phyloP scores from a whole-genome alignment of 2,797 vertebrate genomes.

The Prionace glauca region DNA sequence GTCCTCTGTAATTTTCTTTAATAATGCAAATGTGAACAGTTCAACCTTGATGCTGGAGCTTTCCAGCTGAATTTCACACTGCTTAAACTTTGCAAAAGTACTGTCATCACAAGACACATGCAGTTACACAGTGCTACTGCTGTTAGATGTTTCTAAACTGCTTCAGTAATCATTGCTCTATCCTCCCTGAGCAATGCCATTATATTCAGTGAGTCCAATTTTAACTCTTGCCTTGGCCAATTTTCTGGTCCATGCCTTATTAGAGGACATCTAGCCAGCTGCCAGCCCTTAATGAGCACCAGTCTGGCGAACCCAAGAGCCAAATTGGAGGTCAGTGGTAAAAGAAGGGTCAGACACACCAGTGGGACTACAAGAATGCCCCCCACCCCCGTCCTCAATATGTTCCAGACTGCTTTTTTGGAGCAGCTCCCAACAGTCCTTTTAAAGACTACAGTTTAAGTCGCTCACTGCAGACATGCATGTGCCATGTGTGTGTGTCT shows the following conservation, averaged over 20 bases:
- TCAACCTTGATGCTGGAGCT: conserved; percentile 8
- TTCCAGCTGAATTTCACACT: background rate
- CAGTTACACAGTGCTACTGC: background rate
- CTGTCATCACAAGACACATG: background rate
- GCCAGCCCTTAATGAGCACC: background rate
- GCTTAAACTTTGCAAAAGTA: background rate
- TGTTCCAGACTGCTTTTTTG: background rate
- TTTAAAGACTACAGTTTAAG: background rate
- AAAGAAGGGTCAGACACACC: background rate
- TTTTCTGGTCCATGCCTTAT: background rate
- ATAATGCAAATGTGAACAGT: background rate
- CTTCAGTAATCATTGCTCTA: background rate
- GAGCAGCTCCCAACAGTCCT: background rate
- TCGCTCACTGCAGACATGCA: too few species aligned
- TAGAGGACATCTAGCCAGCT: background rate
- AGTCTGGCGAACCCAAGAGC: background rate
- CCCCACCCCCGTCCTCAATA: background rate
- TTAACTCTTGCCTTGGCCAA: background rate
- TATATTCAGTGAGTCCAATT: background rate
- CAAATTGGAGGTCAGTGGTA: background rate
- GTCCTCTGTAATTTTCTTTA: background rate
- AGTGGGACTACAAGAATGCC: background rate
- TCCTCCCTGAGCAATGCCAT: background rate
- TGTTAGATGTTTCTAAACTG: background rate
- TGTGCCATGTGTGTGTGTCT: background rate